Percentiles rank a stretch among this genome's conserved stretches.
phyloP scores from a whole-genome alignment of 2,888 invertebrate species.

The Acleris laterana region DNA sequence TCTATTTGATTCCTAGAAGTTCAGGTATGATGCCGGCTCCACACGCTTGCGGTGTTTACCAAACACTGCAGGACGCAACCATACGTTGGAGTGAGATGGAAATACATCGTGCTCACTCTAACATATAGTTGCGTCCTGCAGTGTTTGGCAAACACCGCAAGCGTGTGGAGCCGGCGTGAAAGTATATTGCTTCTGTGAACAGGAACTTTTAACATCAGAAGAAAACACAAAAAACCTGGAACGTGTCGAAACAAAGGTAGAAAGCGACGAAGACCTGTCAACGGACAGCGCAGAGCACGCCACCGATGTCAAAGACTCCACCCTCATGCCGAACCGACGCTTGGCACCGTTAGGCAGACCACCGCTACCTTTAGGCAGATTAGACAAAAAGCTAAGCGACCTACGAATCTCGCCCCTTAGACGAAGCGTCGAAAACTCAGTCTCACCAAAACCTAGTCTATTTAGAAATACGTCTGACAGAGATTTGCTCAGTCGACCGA shows the following conservation, averaged over 20 bases:
- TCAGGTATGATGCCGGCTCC: no score
- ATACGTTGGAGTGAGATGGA: no score
- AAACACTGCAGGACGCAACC: no score
- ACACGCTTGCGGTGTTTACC: no score
- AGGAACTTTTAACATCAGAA: slow-evolving; percentile 81
- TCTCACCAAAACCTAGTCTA: slow-evolving; percentile 61
- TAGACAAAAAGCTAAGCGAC: slow-evolving; percentile 71
- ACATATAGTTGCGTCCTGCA: no score
- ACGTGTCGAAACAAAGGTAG: slow-evolving; percentile 80
- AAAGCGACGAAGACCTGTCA: slow-evolving; percentile 77
- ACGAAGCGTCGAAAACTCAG: slow-evolving; percentile 65
- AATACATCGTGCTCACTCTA: no score
- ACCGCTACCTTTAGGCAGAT: slow-evolving; percentile 64
- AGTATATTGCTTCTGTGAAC: not conserved
- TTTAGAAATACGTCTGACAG: slow-evolving; percentile 66
- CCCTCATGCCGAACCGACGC: slow-evolving; percentile 53
- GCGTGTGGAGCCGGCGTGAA: no score
- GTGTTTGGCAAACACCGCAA: no score
- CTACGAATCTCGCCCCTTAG: slow-evolving; percentile 71
- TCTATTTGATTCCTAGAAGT: no score
- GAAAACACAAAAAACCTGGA: slow-evolving; percentile 78
- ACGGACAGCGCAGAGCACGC: slow-evolving; percentile 75
- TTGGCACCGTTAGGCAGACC: slow-evolving; percentile 70
- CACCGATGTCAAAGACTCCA: slow-evolving; percentile 64
- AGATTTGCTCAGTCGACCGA: slow-evolving; percentile 60